These are phyloP conservation scores for Ceratotherium simum DNA, from an alignment of 2,113 vertebrate species.

Conservation along the genomic window DNA sequence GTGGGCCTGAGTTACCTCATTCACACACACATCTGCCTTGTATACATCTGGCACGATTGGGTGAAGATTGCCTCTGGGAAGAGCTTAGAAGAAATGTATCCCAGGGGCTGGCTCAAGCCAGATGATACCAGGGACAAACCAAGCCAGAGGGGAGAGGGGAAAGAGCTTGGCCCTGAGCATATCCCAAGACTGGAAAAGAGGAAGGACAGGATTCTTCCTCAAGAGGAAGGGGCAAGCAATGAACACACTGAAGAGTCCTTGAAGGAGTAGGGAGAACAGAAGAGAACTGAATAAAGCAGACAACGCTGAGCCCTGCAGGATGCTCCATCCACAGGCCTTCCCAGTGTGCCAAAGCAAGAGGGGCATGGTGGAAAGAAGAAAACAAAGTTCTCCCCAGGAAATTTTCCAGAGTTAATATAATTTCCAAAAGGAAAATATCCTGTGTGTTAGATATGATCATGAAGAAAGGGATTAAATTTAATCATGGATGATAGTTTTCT, in stretches of 20 bases:
- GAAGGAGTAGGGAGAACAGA: not conserved
- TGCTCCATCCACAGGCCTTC: too few relatives aligned
- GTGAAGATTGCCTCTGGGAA: not conserved
- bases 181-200: not conserved
- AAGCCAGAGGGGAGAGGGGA: not conserved
- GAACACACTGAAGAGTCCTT: too few relatives aligned
- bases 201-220: not conserved
- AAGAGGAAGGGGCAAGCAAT: not conserved
- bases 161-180: not conserved
- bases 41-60: not conserved
- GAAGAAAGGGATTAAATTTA: not conserved
- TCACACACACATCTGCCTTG: not conserved
- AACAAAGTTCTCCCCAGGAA: not conserved
- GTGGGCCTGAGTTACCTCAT: not conserved
- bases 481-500: not conserved
- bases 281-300: not conserved
- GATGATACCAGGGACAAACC: not conserved
- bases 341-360: fast-evolving
- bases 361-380: not conserved
- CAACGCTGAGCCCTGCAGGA: not conserved
- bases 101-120: not conserved
- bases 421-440: not conserved
- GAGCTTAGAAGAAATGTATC: not conserved
- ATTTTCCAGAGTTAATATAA: not conserved
- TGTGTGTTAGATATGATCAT: not conserved